phyloP scores from a whole-genome alignment of 2,113 vertebrate genomes.

The Actenoides hombroni region DNA sequence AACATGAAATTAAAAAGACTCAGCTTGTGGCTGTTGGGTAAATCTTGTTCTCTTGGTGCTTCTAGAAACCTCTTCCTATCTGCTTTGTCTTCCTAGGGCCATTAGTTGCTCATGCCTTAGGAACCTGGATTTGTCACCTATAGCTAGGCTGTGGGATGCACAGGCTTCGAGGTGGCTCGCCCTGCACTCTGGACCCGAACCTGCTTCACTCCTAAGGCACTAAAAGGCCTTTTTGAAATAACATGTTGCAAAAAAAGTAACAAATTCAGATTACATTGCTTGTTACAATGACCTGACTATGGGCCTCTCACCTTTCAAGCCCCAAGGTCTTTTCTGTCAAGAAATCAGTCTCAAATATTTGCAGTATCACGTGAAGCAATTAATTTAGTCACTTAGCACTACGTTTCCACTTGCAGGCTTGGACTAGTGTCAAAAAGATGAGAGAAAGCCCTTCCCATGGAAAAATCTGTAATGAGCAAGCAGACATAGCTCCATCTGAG shows the following conservation, averaged over 20 bases:
- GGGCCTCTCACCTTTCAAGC: background rate
- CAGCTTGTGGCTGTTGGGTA: background rate
- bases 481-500: background rate
- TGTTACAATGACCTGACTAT: background rate
- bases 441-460: background rate
- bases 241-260: background rate
- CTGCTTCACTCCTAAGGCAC: background rate
- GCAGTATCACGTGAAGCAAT: background rate
- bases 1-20: background rate
- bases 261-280: background rate
- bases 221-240: background rate
- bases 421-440: background rate
- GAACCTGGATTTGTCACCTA: background rate
- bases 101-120: background rate
- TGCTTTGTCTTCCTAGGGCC: background rate
- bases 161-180: rapidly evolving
- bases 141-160: background rate
- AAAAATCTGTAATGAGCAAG: background rate
- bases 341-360: background rate
- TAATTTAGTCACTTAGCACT: background rate
- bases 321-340: background rate
- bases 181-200: background rate
- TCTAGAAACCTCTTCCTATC: background rate
- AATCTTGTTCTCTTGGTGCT: background rate
- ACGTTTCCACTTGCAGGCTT: background rate